Percentiles rank a stretch among this genome's conserved stretches.
These are phyloP conservation scores for Halcyon malimbica DNA, from an alignment of 2,113 vertebrate genomes.

Conservation along the genomic window DNA sequence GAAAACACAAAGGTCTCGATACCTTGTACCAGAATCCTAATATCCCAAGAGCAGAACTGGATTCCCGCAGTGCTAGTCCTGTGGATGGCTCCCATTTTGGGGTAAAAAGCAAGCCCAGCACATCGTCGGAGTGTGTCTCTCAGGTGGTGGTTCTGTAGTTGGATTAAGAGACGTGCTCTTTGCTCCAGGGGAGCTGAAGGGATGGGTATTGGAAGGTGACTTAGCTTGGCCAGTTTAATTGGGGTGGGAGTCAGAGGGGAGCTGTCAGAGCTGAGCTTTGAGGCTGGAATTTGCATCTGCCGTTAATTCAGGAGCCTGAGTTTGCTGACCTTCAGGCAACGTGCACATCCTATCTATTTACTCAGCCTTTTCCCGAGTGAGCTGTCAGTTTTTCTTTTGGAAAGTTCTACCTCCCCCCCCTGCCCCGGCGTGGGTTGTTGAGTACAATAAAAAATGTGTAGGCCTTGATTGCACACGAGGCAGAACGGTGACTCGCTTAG, in stretches of 20 bases:
- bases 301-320: neutral
- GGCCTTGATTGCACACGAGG: neutral
- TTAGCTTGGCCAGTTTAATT: neutral
- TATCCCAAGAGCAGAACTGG: neutral
- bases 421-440: neutral
- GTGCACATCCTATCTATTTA: neutral
- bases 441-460: constrained; percentile 11
- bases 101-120: neutral
- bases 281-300: constrained; percentile 51
- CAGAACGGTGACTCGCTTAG: neutral
- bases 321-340: constrained; percentile 35
- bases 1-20: neutral
- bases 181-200: neutral
- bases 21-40: neutral
- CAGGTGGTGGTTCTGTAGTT: neutral
- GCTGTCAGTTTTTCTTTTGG: constrained; percentile 42
- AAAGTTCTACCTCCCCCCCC: neutral
- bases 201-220: neutral
- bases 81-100: neutral
- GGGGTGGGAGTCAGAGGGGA: neutral
- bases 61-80: neutral
- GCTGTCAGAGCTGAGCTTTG: neutral
- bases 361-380: constrained; percentile 22
- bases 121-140: neutral
- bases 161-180: neutral